These are phyloP conservation scores for Carcharodon carcharias DNA, from an alignment of 2,797 vertebrate species.

Conservation along the genomic window DNA sequence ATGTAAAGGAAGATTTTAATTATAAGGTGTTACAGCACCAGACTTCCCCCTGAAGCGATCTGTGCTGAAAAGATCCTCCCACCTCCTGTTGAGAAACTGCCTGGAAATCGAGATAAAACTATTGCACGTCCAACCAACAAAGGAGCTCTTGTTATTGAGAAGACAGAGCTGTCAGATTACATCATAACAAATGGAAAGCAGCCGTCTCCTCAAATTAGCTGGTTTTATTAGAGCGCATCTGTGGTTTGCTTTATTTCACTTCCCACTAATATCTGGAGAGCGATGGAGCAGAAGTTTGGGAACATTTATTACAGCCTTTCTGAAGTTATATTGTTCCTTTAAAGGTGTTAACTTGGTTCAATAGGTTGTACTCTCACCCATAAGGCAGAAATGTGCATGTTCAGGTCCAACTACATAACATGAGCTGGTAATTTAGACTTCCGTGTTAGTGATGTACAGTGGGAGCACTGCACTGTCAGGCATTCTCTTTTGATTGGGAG, in stretches of 20 bases:
- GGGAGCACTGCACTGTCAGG: not conserved
- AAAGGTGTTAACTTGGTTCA: too few relatives aligned
- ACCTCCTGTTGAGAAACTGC: constrained; percentile 29
- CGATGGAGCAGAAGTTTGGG: not conserved
- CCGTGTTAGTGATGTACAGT: not conserved
- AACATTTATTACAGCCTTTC: not conserved
- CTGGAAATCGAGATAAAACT: constrained; percentile 28
- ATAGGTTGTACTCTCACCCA: not conserved
- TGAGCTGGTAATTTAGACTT: not conserved
- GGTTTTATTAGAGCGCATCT: not conserved
- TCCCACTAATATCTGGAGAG: not conserved
- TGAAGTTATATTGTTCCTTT: not conserved
- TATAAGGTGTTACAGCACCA: constrained; percentile 22
- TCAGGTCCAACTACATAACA: not conserved
- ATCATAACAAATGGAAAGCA: constrained; percentile 33
- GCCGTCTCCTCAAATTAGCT: not conserved
- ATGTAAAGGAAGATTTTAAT: constrained; percentile 38
- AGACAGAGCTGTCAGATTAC: constrained; percentile 30
- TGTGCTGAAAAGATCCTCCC: not conserved
- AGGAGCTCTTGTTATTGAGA: constrained; percentile 21
- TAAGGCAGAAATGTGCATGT: not conserved
- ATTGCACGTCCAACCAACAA: constrained; percentile 5
- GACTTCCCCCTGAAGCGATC: constrained; percentile 15
- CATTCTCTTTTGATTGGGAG: not conserved
- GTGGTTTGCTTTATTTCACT: not conserved